Conservation (phyloP, 2,113 vertebrate genomes). For the Elaphurus davidianus region DNA sequence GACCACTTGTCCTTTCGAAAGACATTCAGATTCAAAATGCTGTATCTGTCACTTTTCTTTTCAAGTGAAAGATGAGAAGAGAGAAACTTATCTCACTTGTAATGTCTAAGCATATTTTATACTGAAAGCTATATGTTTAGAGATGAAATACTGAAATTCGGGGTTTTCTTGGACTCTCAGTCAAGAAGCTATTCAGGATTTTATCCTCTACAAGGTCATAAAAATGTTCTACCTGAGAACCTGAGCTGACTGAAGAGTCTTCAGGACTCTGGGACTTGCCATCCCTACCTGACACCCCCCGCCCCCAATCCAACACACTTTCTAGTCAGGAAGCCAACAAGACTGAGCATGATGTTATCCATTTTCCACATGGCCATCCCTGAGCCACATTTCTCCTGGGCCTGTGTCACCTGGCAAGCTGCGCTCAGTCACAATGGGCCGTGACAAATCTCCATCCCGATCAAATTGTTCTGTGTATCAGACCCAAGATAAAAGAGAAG, state of each 20-base stretch:
- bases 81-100: not conserved
- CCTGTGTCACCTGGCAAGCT: not conserved
- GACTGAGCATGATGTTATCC: not conserved
- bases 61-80: not conserved
- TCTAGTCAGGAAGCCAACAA: not conserved
- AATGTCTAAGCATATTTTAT: not conserved
- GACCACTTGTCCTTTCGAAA: not conserved
- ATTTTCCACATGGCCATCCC: not conserved
- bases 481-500: not conserved
- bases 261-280: not conserved
- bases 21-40: not conserved
- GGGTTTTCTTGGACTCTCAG: not conserved
- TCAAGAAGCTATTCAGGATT: not conserved
- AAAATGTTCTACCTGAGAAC: not conserved
- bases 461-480: not conserved
- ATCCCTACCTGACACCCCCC: not conserved
- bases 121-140: not conserved
- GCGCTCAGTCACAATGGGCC: not conserved
- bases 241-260: not conserved
- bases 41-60: not conserved
- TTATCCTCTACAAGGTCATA: not conserved
- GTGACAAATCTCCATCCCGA: not conserved
- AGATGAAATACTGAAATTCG: not conserved
- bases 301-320: not conserved
- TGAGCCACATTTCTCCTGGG: not conserved